phyloP scores from a whole-genome alignment of 2,888 invertebrate genomes.

The Melieria picta region DNA sequence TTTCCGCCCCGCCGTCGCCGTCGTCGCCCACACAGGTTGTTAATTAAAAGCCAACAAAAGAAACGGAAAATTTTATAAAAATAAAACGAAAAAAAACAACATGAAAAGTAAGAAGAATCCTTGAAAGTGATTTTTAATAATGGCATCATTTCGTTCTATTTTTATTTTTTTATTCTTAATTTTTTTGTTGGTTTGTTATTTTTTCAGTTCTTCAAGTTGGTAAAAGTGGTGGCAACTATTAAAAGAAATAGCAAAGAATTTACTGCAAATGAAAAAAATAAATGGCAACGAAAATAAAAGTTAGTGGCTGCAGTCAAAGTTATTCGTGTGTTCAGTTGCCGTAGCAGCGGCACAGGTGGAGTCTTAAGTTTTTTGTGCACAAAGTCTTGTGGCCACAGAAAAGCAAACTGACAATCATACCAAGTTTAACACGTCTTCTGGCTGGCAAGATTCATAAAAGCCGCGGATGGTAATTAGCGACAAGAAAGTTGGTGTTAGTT shows the following conservation, averaged over 20 bases:
- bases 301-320: background rate
- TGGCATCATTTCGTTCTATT: too few relatives aligned
- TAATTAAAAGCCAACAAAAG: constrained; percentile 20
- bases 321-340: too few relatives aligned
- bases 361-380: too few relatives aligned
- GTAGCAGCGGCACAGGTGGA: too few relatives aligned
- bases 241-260: background rate
- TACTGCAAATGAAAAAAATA: background rate
- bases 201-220: background rate
- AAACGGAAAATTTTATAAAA: background rate
- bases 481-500: too few relatives aligned
- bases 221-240: constrained; percentile 1
- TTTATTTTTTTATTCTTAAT: too few relatives aligned
- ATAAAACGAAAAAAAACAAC: background rate
- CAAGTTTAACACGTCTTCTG: too few relatives aligned
- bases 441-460: too few relatives aligned
- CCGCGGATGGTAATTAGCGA: too few relatives aligned
- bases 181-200: too few relatives aligned
- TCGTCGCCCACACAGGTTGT: constrained; percentile 11
- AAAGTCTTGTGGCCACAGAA: too few relatives aligned
- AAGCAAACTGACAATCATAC: too few relatives aligned
- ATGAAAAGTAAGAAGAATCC: background rate
- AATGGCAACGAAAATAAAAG: background rate
- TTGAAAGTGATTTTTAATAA: constrained; percentile 13
- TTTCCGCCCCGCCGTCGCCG: background rate